Conservation (phyloP, 2,888 invertebrate species). For the Ectemnius continuus region DNA sequence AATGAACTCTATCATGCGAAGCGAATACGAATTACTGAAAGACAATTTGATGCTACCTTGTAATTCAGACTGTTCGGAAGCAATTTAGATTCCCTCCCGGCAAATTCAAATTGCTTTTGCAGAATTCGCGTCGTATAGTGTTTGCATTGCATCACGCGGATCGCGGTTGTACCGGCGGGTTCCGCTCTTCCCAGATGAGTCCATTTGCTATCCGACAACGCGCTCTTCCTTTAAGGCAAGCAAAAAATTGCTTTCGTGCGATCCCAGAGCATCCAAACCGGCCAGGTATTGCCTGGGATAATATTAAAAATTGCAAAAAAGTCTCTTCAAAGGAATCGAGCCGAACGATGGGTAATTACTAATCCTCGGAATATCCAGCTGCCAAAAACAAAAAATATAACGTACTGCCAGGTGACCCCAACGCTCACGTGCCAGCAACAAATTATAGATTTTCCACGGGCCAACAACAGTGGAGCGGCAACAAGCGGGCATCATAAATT, state of each 20-base stretch:
- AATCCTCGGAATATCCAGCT: too few species aligned
- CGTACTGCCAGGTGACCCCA: neutral
- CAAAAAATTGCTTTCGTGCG: constrained; percentile 2
- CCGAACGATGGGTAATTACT: too few species aligned
- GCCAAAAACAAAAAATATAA: too few species aligned
- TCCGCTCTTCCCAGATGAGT: constrained; percentile 31
- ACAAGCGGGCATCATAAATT: too few species aligned
- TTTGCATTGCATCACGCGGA: constrained; percentile 40
- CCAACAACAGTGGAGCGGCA: too few species aligned
- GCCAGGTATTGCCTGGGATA: too few species aligned
- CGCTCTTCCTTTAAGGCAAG: constrained; percentile 23
- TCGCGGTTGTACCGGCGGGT: constrained; percentile 15
- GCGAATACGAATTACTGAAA: constrained; percentile 55
- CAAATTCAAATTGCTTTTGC: constrained; percentile 59
- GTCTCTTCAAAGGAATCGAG: too few species aligned
- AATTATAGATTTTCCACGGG: neutral
- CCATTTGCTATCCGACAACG: constrained; percentile 27
- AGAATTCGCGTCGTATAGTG: constrained; percentile 50
- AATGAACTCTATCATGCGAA: constrained; percentile 53
- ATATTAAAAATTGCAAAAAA: too few species aligned
- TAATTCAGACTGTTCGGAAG: constrained; percentile 59
- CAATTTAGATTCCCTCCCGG: constrained; percentile 58
- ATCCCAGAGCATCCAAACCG: too few species aligned
- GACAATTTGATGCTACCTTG: constrained; percentile 57
- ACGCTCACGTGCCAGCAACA: neutral